Conservation (phyloP, 1,140 invertebrate genomes). For the Ptiloglossa arizonensis region DNA sequence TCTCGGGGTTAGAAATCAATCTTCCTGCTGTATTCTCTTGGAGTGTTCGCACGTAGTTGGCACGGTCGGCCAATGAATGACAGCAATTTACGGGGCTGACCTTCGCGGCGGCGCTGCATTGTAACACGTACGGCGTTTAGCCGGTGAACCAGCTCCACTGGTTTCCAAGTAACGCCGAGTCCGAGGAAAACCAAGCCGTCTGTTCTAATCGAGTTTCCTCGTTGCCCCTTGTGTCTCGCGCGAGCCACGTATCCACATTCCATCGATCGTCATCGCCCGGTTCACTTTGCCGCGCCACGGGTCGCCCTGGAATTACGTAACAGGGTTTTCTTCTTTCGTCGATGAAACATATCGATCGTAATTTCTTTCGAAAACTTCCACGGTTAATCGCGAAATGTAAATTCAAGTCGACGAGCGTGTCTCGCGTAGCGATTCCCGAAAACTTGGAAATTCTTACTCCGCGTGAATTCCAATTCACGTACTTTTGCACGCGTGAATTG, state of each 20-base stretch:
- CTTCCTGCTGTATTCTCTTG: constrained; percentile 5
- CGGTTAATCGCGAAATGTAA: no score
- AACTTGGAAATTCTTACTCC: no score
- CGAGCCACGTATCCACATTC: constrained; percentile 21
- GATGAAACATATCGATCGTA: no score
- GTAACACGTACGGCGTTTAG: constrained; percentile 37
- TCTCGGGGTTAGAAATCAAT: background rate
- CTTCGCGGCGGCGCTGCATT: constrained; percentile 24
- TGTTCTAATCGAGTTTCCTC: constrained; percentile 46
- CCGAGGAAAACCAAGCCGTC: constrained; percentile 32
- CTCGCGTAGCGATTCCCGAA: no score
- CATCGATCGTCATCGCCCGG: constrained; percentile 8
- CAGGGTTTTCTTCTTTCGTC: no score
- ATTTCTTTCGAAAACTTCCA: no score
- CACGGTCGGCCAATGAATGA: constrained; percentile 47
- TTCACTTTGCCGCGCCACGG: background rate
- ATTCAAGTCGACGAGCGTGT: background rate
- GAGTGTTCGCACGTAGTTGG: constrained; percentile 19
- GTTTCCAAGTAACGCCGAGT: constrained; percentile 15
- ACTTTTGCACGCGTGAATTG: no score
- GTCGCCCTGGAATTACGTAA: background rate
- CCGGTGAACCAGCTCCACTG: constrained; percentile 37
- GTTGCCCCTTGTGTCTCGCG: background rate
- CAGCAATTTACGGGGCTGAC: constrained; percentile 30
- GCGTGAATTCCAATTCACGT: no score